Base-by-base conservation (phyloP, 2,797 vertebrate genomes). In the Orestias chungarensis region DNA sequence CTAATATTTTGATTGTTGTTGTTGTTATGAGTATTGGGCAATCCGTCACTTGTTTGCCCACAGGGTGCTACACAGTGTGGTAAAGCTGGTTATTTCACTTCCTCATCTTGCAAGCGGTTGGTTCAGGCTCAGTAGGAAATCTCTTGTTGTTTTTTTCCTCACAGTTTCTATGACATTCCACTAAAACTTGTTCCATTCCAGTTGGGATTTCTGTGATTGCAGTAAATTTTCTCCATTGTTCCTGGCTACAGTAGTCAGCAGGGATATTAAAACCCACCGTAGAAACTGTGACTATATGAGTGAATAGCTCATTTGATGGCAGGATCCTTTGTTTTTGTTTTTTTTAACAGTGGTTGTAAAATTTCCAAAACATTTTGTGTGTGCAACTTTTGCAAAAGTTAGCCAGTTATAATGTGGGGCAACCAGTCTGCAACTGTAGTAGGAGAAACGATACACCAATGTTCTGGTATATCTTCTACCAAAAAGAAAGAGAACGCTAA, bases 111-210 rank as follows among this genome's bases (percentile, higher is more conserved):
- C n/a, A 11, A 40, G 15, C n/a, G 9, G 27, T 47, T 8, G 2
- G 55, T 54, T 54, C 25, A 6, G 17, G 25, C 31, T 31, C 25
- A 55, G 50, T 3, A 23, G 50, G 25, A 31, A 20, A 15, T 62
- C 23, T 14, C 38, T 62, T 62, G 12, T 62, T 62, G 14, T 54
- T 42, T 20, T 47, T 54, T 12, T 55, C 31, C 25, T 55, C 50
- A 42, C n/a, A 68, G 67, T 68, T 55, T 68, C 40, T 38, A 68
- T 55, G 50, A 27, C 67, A 55, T 55, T 55, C 38, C 50, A 68
- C 50, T 40, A 68, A 68, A 68, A 29, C 42, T 35, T 52, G 66
- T 15, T 18, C n/a, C n/a, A 29, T 55, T 23, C 31, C 27, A 55
- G 5, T 43, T 55, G 25, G 55, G 38, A 57, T 29, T 42, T 68